phyloP scores from a whole-genome alignment of 1,140 invertebrate species.

The Nasonia longicornis region DNA sequence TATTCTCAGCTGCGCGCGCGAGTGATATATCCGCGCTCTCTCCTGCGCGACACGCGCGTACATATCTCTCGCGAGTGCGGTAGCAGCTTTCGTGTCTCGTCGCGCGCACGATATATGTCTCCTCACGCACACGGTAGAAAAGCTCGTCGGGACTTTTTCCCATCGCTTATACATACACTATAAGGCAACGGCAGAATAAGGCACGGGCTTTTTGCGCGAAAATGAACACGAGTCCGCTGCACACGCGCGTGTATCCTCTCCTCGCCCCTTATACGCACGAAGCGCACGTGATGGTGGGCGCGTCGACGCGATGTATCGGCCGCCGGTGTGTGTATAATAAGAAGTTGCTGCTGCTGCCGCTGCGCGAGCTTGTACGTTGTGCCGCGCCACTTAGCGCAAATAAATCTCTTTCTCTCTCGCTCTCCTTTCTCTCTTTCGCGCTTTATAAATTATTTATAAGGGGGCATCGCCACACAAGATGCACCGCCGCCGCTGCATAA shows the following conservation, averaged over 20 bases:
- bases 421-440: slow-evolving; percentile 21
- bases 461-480: slow-evolving; percentile 47
- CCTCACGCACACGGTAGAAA: background rate
- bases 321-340: background rate
- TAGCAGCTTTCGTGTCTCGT: background rate
- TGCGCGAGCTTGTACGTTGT: background rate
- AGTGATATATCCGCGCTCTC: background rate
- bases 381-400: slow-evolving; percentile 49
- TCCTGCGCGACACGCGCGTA: background rate
- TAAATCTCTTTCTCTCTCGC: slow-evolving; percentile 47
- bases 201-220: background rate
- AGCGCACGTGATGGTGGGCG: background rate
- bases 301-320: background rate
- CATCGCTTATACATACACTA: background rate
- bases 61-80: background rate
- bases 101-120: background rate
- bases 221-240: slow-evolving; percentile 6
- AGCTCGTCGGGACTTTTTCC: background rate
- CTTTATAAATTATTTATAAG: slow-evolving; percentile 52
- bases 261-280: too few relatives aligned
- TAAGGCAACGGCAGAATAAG: too few relatives aligned
- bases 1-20: background rate
- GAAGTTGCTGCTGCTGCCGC: slow-evolving; percentile 6
- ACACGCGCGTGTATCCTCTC: background rate
- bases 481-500: slow-evolving; percentile 21